Base-by-base conservation (phyloP, 2,797 vertebrate species). In the Sebastes taczanowskii region DNA sequence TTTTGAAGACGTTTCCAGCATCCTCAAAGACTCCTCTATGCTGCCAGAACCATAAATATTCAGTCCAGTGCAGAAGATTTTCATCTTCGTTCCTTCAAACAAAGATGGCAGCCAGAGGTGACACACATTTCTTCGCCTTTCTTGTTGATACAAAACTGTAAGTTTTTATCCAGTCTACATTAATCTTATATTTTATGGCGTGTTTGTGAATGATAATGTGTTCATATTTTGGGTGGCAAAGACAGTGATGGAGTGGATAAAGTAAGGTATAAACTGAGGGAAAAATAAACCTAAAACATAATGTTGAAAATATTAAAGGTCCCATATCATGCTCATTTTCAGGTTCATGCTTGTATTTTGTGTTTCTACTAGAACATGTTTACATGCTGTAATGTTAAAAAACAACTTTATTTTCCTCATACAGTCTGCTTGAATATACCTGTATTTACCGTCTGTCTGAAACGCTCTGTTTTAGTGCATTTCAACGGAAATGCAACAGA, bases 1-100 rank as follows among this genome's bases (percentile, higher is more conserved):
- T 71, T 88, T 66, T 61, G 73, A 80, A 71, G 63, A 63, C 27
- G 38, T 68, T 81, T 83, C 81, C 75, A 70, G 42, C 74, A 46
- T 83, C 75, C 71, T 88, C 61, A 78, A 77, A 78, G 79, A 49
- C 55, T 73, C 67, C 11, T 58, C 23, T 9, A 5, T 74, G 27
- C 71, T 86, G 84, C 87, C 87, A 89, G 77, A 78, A 58, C 55
- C 63, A 38, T 49, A 71, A 80, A 75, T 73, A 85, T 56, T 80
- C 72, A 73, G 58, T 63, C 63, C 68, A 79, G 71, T 30, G 23
- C 14, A 14, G 23, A 49, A 61, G 64, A 78, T 70, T 65, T 25
- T 25, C 11, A 23, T 25, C 65, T 78, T 53, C 16, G 53, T 72
- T 68, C 16, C 55, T 67, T 65, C 65, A 63, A 71, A 78, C 16